Conservation (phyloP, 2,797 vertebrate genomes). For the Cuculus canorus region DNA sequence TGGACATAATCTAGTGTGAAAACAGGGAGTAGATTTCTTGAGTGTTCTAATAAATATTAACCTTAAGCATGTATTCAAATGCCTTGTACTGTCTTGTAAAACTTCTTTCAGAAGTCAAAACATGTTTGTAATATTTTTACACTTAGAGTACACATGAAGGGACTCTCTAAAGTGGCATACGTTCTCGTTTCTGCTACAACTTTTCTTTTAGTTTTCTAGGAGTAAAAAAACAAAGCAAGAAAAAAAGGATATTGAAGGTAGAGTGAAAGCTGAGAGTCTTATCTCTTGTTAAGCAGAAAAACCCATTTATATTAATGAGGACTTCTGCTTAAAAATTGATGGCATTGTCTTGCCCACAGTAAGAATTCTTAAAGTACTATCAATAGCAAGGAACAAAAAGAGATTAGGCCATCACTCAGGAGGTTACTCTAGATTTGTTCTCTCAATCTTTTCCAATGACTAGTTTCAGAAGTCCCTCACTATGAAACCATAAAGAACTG, state of each 20-base stretch:
- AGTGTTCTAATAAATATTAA: not conserved
- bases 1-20: not conserved
- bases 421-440: not conserved
- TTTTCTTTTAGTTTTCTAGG: not conserved
- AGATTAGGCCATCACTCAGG: conserved; percentile 2
- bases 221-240: accelerated
- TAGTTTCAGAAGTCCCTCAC: not conserved
- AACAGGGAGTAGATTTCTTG: not conserved
- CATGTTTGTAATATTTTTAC: not conserved
- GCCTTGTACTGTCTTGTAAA: not conserved
- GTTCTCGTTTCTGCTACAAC: not conserved
- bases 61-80: not conserved
- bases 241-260: not conserved
- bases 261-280: not conserved
- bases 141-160: not conserved
- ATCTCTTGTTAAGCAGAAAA: not conserved
- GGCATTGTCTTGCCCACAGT: not conserved
- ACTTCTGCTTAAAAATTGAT: conserved; percentile 42
- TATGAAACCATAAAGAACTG: not conserved
- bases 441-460: not conserved
- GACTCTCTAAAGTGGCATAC: not conserved
- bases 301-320: not conserved
- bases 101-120: not conserved
- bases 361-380: conserved; percentile 1
- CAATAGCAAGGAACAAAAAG: conserved; percentile 19